Base-by-base conservation (phyloP, 2,797 vertebrate species). In the Sarcoramphus papa region DNA sequence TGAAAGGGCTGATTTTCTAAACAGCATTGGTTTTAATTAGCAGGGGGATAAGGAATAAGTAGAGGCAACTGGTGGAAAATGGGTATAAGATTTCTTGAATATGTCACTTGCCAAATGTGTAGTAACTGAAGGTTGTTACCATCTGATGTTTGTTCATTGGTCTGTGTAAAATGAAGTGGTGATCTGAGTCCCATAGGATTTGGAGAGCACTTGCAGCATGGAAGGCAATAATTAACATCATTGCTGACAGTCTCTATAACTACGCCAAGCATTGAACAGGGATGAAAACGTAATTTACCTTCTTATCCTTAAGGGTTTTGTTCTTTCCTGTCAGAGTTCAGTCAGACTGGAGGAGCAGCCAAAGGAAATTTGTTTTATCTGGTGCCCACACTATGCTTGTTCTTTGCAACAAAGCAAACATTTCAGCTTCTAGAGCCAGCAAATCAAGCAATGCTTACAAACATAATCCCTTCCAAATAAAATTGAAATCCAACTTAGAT, bases 401-500 rank as follows among this genome's bases (percentile, higher is more conserved):
- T 86, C 69, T 93, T 78, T 85, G 40, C 74, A 94, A 76, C 56
- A 95, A 88, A 94, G 50, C 69, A 94, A 95, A 85, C 23, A 73
- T 81, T 86, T 93, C 76, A 45, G 48, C 80, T 91, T 84, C 43
- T 47, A 88, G 54, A 92, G n/a, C 30, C 73, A 92, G 56, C 20
- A 85, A 88, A 93, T 91, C 79, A 90, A 80, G 53, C 25, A 69
- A 8, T 63, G 40, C 35, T 81, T 86, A 64, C 82, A 90, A 93
- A 85, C 20, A 67, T 78, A 95, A 95, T 91, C 68, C 35, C 48
- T 88, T 96, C 69, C 43, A 92, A 81, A 91, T 73, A 86, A 92
- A 93, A 93, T 51, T 51, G 50, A 86, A 95, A 88, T 84, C 57
- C 82, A 81, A 15, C 24, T 81, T 91, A 69, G 82, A 73, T 74